These are phyloP conservation scores for Alces alces DNA, from an alignment of 2,113 vertebrate genomes.

Conservation along the genomic window DNA sequence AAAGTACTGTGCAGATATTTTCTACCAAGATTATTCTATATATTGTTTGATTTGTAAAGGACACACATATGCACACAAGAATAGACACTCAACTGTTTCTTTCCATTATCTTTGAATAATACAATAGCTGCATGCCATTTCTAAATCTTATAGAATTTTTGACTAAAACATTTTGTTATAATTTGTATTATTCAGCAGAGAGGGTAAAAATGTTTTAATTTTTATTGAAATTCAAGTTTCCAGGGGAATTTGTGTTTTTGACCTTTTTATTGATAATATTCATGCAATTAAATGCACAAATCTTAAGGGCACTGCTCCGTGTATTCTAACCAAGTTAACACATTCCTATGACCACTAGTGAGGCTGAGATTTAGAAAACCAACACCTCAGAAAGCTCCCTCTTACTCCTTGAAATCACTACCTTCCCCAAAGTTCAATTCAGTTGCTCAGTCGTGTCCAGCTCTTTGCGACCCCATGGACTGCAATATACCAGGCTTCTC, in stretches of 20 bases:
- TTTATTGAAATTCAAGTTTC: neutral
- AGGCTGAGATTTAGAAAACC: neutral
- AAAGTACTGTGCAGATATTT: conserved; percentile 22
- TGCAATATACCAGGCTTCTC: neutral
- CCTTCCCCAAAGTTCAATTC: neutral
- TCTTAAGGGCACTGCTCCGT: neutral
- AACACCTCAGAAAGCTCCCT: neutral
- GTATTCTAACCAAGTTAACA: neutral
- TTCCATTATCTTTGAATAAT: neutral
- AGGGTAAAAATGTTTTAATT: neutral
- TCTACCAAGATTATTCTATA: conserved; percentile 1
- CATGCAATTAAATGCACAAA: neutral
- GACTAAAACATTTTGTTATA: neutral
- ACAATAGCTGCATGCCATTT: neutral
- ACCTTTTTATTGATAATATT: neutral
- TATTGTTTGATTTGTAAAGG: conserved; percentile 1
- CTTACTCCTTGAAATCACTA: neutral
- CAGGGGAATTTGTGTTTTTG: neutral
- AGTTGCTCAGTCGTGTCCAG: neutral
- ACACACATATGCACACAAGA: neutral
- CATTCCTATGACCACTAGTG: neutral
- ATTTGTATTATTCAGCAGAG: neutral
- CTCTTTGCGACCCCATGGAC: neutral
- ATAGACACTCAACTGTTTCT: neutral
- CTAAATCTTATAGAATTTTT: neutral